Percentiles rank a stretch among this genome's conserved stretches.
Conservation (phyloP, 2,113 vertebrate genomes). For the Rostratula benghalensis region DNA sequence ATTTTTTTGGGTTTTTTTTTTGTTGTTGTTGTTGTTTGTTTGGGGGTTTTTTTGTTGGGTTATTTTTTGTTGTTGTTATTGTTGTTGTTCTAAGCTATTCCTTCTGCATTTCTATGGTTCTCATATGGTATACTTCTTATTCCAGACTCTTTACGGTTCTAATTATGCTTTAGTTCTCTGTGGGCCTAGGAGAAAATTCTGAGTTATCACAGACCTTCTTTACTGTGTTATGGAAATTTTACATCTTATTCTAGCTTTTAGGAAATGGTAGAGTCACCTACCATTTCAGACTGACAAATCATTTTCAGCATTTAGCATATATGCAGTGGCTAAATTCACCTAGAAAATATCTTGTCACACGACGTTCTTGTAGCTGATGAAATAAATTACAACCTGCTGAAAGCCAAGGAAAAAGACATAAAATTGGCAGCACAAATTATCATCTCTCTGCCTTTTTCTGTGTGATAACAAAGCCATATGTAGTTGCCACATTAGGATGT, state of each 20-base stretch:
- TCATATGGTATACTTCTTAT: fast-evolving
- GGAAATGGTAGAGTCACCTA: not conserved
- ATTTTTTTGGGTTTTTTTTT: not conserved
- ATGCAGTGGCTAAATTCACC: not conserved
- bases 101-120: not conserved
- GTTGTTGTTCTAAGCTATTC: not conserved
- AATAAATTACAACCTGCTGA: not conserved
- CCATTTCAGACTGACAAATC: not conserved
- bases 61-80: not conserved
- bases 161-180: not conserved
- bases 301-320: not conserved
- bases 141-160: not conserved
- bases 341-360: not conserved
- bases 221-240: not conserved
- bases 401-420: not conserved
- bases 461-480: not conserved
- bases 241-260: not conserved
- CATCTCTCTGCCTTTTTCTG: not conserved
- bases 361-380: not conserved
- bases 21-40: too few relatives aligned
- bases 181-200: not conserved
- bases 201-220: not conserved
- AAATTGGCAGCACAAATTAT: not conserved
- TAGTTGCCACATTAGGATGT: not conserved
- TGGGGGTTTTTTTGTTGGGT: too few relatives aligned